Evolutionary conservation across 2,888 invertebrate species (phyloP).

Genomic region (Oxyteleia sp.): DNA sequence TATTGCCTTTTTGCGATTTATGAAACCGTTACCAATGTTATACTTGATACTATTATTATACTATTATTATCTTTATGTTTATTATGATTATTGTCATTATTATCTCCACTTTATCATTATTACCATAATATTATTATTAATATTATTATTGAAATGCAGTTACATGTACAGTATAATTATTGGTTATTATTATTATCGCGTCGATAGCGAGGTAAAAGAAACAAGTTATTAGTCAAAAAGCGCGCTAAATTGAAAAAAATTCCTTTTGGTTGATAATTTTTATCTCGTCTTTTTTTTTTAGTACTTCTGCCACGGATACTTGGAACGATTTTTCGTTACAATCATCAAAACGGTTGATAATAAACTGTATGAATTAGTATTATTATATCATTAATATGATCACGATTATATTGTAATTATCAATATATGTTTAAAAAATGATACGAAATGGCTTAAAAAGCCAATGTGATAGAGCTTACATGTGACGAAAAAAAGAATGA

Average conservation of each 20-base stretch:
- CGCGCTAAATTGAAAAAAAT: slow-evolving; percentile 38
- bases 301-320: slow-evolving; percentile 42
- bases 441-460: no score
- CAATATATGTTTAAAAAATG: no score
- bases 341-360: slow-evolving; percentile 39
- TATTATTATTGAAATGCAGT: slow-evolving; percentile 77
- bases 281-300: slow-evolving; percentile 35
- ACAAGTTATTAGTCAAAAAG: slow-evolving; percentile 66
- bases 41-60: slow-evolving; percentile 78
- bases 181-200: slow-evolving; percentile 70
- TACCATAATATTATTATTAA: slow-evolving; percentile 80
- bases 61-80: slow-evolving; percentile 79
- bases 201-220: slow-evolving; percentile 62
- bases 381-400: no score
- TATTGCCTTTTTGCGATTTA: slow-evolving; percentile 78
- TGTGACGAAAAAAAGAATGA: no score
- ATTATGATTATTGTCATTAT: slow-evolving; percentile 82
- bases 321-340: slow-evolving; percentile 22
- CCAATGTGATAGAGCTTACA: no score
- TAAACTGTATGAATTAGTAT: slow-evolving; percentile 77
- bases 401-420: no score
- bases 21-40: slow-evolving; percentile 86
- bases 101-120: slow-evolving; percentile 78
- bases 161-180: slow-evolving; percentile 76
- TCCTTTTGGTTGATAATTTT: slow-evolving; percentile 37